Base-by-base conservation (phyloP, 2,888 invertebrate genomes). In the Diaprepes abbreviatus region DNA sequence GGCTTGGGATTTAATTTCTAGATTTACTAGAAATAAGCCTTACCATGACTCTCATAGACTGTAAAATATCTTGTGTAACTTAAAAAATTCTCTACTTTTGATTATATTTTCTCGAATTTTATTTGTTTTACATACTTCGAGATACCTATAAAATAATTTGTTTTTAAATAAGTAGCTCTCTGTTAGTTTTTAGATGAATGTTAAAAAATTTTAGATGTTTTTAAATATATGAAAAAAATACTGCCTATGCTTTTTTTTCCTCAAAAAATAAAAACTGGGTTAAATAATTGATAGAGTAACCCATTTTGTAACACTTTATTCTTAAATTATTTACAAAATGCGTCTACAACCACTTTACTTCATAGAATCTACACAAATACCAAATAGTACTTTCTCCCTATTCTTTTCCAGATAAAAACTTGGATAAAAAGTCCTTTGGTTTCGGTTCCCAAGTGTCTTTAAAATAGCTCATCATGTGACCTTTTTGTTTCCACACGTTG, bases 361-460 rank as follows among this genome's bases (percentile, higher is more conserved):
- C 21, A 19, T 36, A 36, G 12, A 4, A 38, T 40, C 57, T 24
- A 38, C 57, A 38, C 10, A 24, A 24, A 19, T 21, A 1, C 3
- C 28, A 28, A 2, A 5, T 10, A 6, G 9, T 43, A 17, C 16
- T 33, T 12, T 10, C 2, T 24, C 5, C 85, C 83, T 88, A 81
- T 19, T 89, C 88, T 72, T 86, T 85, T 65, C 93, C 92, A 69
- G 89, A 85, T 74, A 94, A 88, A 85, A 98, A 98, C 85, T 97
- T 97, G 0, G 94, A 93, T 21, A 98, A 86, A 83, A 98, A 98
- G 86, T 96, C 96, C 77, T 90, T 91, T 17, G 96, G 96, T 82
- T 94, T 95, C 1, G 92, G 91, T 74, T 95, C 93, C 59, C 89
- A 87, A 0, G 94, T 92, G 55, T 95, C 94, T 81, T 92, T 92